These are phyloP conservation scores for Hiodon tergisus DNA, from an alignment of 2,113 vertebrate genomes.

Conservation along the genomic window DNA sequence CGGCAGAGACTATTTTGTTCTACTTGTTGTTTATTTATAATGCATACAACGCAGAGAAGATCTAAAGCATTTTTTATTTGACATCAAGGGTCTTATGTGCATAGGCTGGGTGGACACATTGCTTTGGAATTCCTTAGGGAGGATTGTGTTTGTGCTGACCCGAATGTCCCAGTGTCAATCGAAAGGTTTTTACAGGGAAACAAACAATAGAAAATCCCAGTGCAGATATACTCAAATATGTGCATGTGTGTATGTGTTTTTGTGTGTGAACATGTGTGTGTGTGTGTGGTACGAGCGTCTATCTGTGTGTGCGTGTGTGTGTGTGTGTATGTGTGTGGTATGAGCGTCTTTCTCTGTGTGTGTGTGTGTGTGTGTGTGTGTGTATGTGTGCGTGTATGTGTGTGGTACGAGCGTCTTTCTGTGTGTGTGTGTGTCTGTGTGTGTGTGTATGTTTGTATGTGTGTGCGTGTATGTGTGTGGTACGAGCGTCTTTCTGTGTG, in stretches of 20 bases:
- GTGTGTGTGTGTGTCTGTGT: neutral
- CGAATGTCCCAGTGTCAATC: neutral
- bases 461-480: neutral
- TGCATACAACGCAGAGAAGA: conserved; percentile 2
- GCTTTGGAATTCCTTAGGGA: conserved; percentile 8
- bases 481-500: no score
- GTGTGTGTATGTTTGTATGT: neutral
- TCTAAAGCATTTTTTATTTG: neutral
- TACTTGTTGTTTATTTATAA: neutral
- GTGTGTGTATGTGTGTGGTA: no score
- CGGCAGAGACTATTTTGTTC: neutral
- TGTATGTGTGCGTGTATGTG: neutral
- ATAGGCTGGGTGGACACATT: neutral
- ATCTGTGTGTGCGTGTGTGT: no score
- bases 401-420: neutral
- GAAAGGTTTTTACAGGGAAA: conserved; percentile 5
- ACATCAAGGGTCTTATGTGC: conserved; percentile 6
- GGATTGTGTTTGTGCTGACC: neutral
- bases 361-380: neutral
- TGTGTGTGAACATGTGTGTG: no score
- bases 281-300: no score
- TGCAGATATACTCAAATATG: no score
- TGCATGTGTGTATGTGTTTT: neutral
- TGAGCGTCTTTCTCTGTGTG: neutral
- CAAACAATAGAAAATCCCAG: neutral